Evolutionary conservation across 2,113 vertebrate genomes (phyloP).

Genomic region (Sterrhoptilus dennistouni): DNA sequence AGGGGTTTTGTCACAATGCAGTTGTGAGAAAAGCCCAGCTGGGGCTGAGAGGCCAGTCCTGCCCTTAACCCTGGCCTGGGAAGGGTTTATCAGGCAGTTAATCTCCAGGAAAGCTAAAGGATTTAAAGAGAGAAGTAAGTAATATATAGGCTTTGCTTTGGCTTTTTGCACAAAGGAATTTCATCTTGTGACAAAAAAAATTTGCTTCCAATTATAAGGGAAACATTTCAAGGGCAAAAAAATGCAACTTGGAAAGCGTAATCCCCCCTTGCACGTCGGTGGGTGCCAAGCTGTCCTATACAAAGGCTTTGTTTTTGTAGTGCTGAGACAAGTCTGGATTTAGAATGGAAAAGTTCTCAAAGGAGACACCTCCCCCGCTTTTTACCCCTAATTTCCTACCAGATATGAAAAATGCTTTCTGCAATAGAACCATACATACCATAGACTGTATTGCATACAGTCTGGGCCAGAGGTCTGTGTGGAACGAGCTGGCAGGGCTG

Average conservation of each 20-base stretch:
- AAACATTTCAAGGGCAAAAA: slow-evolving; percentile 40
- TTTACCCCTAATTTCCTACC: background rate
- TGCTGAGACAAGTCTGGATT: background rate
- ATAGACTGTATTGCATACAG: too few relatives aligned
- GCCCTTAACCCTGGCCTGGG: background rate
- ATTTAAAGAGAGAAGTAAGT: background rate
- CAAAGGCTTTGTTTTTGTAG: background rate
- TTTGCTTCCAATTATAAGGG: slow-evolving; percentile 9
- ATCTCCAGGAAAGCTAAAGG: background rate
- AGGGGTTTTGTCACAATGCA: background rate
- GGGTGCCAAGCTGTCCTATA: slow-evolving; percentile 6
- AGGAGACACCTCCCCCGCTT: background rate
- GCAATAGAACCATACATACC: background rate
- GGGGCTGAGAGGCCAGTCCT: background rate
- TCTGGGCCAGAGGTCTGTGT: background rate
- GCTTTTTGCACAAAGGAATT: slow-evolving; percentile 9
- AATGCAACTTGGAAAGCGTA: background rate
- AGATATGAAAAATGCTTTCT: background rate
- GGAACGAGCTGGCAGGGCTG: background rate
- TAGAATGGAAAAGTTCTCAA: background rate
- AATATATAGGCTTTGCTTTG: background rate
- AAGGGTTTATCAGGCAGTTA: background rate
- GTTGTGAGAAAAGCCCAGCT: background rate
- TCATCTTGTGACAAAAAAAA: slow-evolving; percentile 26
- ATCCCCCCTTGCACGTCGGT: background rate